These are phyloP conservation scores for Agelaius phoeniceus DNA, from an alignment of 2,113 vertebrate species.

Conservation along the genomic window DNA sequence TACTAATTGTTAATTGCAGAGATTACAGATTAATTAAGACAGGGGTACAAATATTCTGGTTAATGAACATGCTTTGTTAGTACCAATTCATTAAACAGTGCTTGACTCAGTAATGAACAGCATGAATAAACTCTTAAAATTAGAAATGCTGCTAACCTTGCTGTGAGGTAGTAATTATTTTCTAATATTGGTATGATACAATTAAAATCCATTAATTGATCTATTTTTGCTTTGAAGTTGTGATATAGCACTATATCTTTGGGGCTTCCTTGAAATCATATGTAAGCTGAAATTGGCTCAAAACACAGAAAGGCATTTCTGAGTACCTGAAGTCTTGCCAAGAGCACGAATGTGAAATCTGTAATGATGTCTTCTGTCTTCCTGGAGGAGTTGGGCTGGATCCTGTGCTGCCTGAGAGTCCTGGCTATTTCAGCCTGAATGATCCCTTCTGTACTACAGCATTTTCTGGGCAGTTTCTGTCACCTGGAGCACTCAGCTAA, in stretches of 20 bases:
- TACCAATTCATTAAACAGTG: background rate
- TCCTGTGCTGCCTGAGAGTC: background rate
- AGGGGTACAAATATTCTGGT: background rate
- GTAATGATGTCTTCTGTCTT: background rate
- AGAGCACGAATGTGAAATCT: background rate
- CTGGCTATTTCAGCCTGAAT: background rate
- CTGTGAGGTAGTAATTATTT: background rate
- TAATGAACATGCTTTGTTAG: background rate
- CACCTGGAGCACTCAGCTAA: background rate
- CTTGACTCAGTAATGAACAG: background rate
- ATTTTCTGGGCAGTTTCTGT: background rate
- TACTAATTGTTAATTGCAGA: background rate
- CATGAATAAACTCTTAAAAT: background rate
- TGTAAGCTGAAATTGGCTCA: background rate
- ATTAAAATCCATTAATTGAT: background rate
- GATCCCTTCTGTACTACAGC: background rate
- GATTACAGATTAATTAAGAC: background rate
- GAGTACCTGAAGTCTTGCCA: background rate
- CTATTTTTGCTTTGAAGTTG: background rate
- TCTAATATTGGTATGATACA: background rate
- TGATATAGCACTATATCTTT: background rate
- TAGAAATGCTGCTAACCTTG: background rate
- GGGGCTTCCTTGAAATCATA: background rate
- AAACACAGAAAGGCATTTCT: background rate
- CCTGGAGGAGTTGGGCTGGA: background rate